Evolutionary conservation across 2,797 vertebrate genomes (phyloP).

Genomic region (Octomys mimax): DNA sequence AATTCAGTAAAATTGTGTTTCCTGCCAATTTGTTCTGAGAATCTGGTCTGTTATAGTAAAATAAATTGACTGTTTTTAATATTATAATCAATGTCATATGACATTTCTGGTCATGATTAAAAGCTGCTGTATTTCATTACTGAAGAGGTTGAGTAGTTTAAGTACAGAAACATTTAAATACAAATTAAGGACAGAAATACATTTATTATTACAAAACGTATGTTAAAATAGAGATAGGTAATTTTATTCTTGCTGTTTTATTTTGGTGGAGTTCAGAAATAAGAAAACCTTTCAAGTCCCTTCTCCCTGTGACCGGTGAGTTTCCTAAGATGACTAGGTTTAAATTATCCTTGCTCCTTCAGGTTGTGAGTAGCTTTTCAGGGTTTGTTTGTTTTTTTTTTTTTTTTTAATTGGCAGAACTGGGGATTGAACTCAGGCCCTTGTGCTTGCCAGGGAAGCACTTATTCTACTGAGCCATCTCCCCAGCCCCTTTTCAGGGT

Average conservation of each 20-base stretch:
- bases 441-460: too few relatives aligned
- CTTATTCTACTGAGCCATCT: too few relatives aligned
- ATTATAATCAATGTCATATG: slow-evolving; percentile 71
- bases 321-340: slow-evolving; percentile 22
- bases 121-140: slow-evolving; percentile 66
- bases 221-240: slow-evolving; percentile 49
- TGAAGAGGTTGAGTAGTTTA: slow-evolving; percentile 67
- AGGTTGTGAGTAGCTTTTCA: slow-evolving; percentile 18
- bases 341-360: neutral
- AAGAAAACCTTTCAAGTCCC: neutral
- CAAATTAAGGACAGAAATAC: slow-evolving; percentile 56
- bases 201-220: slow-evolving; percentile 68
- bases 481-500: neutral
- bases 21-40: slow-evolving; percentile 59
- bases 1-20: slow-evolving; percentile 70
- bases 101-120: slow-evolving; percentile 69
- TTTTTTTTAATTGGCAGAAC: too few relatives aligned
- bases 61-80: slow-evolving; percentile 74
- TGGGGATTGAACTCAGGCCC: too few relatives aligned
- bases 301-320: neutral
- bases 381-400: too few relatives aligned
- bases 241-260: slow-evolving; percentile 36
- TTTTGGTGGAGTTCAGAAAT: neutral
- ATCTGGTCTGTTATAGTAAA: slow-evolving; percentile 72
- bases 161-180: neutral